Percentiles rank a stretch among this genome's conserved stretches.
Evolutionary conservation across 2,113 vertebrate genomes (phyloP).

Genomic region (Mus pahari): DNA sequence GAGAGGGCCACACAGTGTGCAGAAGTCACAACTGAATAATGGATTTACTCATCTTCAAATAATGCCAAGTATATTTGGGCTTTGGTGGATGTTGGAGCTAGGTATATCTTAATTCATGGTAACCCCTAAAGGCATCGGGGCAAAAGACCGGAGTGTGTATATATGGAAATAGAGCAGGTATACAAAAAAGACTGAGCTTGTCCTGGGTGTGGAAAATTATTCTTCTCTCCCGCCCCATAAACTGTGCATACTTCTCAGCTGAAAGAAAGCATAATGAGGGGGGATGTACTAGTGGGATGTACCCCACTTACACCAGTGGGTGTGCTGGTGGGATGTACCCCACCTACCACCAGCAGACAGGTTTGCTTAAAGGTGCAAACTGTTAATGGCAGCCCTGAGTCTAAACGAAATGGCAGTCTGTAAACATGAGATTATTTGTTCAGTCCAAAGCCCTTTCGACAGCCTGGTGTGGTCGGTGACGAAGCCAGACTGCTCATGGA

Average conservation of each 20-base stretch:
- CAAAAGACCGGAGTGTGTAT: not conserved
- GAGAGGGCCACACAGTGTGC: not conserved
- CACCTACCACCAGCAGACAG: not conserved
- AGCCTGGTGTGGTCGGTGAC: not conserved
- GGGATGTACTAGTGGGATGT: no score
- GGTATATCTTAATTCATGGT: not conserved
- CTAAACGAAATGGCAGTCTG: not conserved
- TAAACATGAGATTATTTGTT: not conserved
- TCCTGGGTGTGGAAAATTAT: not conserved
- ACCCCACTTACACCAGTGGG: not conserved
- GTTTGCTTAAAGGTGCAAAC: not conserved
- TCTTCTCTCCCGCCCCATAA: not conserved
- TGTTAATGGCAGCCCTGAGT: no score
- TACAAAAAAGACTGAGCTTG: not conserved
- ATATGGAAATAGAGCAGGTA: not conserved
- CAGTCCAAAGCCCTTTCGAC: not conserved
- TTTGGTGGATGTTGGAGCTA: not conserved
- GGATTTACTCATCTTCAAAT: no score
- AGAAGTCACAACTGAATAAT: not conserved
- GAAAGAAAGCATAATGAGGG: not conserved
- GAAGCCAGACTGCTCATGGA: not conserved
- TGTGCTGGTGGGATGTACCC: not conserved
- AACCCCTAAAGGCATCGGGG: not conserved
- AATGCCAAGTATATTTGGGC: not conserved
- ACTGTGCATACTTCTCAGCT: not conserved